phyloP scores from a whole-genome alignment of 64 coral and sea anemone genomes.

The Porites australiensis region DNA sequence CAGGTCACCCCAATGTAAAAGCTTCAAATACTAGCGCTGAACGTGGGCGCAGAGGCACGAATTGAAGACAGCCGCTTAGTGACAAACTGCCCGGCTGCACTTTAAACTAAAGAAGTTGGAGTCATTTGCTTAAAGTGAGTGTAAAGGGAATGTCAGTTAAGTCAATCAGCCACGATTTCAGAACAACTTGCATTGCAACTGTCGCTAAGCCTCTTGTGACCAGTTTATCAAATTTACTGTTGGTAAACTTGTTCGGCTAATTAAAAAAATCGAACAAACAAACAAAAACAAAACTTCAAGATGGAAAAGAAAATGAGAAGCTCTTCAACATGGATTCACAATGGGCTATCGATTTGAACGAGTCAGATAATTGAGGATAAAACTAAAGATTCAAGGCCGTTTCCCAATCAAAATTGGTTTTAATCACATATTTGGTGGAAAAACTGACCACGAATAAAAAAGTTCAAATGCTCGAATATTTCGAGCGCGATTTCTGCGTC shows the following conservation, averaged over 20 bases:
- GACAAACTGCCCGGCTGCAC: neutral
- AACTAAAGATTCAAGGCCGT: too few relatives aligned
- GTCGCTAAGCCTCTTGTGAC: slow-evolving; percentile 1
- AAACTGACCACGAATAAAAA: too few relatives aligned
- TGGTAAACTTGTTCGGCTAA: neutral
- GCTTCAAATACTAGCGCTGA: neutral
- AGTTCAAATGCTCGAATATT: too few relatives aligned
- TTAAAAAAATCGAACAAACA: too few relatives aligned
- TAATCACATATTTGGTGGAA: too few relatives aligned
- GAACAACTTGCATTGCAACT: neutral
- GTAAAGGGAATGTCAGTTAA: slow-evolving; percentile 1
- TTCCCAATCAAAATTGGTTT: too few relatives aligned
- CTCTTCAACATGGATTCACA: too few relatives aligned
- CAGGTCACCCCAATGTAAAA: neutral
- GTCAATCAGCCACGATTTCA: neutral
- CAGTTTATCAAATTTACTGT: slow-evolving; percentile 8
- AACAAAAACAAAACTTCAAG: too few relatives aligned
- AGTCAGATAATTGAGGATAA: too few relatives aligned
- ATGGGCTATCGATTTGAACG: too few relatives aligned
- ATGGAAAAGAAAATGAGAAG: too few relatives aligned
- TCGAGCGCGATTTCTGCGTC: too few relatives aligned
- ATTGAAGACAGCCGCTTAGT: neutral
- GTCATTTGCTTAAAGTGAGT: slow-evolving; percentile 24
- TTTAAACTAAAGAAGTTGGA: neutral
- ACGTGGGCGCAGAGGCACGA: neutral